These are phyloP conservation scores for Leucophenga varia DNA, from an alignment of 1,140 invertebrate genomes.

Conservation along the genomic window DNA sequence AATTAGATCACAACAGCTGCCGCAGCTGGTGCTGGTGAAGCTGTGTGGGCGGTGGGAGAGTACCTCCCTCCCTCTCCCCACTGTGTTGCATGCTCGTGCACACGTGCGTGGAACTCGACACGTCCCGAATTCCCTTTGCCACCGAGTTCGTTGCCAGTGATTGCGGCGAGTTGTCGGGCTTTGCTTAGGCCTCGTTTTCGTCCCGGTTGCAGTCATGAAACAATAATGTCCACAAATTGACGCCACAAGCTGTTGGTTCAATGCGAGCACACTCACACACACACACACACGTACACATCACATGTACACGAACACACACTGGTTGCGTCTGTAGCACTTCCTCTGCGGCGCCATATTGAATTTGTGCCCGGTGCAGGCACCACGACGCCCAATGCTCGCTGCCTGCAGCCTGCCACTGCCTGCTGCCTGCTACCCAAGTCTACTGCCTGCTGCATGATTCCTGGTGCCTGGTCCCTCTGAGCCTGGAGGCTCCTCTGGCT, in stretches of 20 bases:
- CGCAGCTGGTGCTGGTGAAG: slow-evolving; percentile 2
- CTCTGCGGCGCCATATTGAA: slow-evolving; percentile 46
- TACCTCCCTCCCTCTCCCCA: neutral
- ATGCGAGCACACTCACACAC: slow-evolving; percentile 22
- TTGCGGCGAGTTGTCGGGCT: slow-evolving; percentile 41
- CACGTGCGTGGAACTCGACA: neutral
- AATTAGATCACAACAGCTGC: slow-evolving; percentile 37
- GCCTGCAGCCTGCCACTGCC: too few relatives aligned
- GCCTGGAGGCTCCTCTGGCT: slow-evolving; percentile 12
- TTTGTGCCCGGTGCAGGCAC: slow-evolving; percentile 32
- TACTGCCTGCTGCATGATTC: too few relatives aligned
- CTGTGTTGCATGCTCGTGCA: neutral
- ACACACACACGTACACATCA: neutral
- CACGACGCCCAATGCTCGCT: too few relatives aligned
- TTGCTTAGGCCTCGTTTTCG: slow-evolving; percentile 35
- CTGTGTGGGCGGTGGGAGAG: slow-evolving; percentile 2
- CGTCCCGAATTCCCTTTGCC: slow-evolving; percentile 4
- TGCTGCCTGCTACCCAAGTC: too few relatives aligned
- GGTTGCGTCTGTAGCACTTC: slow-evolving; percentile 38
- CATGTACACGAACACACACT: neutral
- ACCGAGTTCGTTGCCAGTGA: slow-evolving; percentile 13
- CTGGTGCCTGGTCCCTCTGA: slow-evolving; percentile 16
- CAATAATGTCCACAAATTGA: slow-evolving; percentile 53
- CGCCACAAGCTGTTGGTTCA: slow-evolving; percentile 51
- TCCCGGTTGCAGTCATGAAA: slow-evolving; percentile 45